Evolutionary conservation across 2,888 invertebrate genomes (phyloP).

Genomic region (Catocala sponsa): DNA sequence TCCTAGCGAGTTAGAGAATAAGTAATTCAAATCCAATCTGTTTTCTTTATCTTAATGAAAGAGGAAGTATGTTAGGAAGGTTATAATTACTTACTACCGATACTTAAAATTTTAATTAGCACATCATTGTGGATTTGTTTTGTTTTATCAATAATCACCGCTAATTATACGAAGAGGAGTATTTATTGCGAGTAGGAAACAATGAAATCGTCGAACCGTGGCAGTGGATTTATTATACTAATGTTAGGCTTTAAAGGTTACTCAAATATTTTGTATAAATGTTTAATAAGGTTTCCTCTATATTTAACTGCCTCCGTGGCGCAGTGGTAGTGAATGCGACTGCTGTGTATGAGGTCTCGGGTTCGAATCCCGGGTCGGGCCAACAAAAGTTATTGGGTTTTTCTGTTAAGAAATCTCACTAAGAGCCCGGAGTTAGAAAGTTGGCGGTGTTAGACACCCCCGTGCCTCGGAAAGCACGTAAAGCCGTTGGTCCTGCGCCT

Average conservation of each 20-base stretch:
- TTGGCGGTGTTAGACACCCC: too few species aligned
- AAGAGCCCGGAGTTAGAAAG: too few species aligned
- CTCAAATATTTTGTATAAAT: conserved; percentile 2
- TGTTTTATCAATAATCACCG: conserved; percentile 39
- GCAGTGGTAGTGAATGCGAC: too few species aligned
- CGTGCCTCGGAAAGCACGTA: too few species aligned
- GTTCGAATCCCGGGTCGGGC: too few species aligned
- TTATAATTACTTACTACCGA: not conserved
- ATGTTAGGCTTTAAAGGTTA: conserved; percentile 20
- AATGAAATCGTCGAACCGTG: conserved; percentile 36
- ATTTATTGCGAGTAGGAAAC: conserved; percentile 39
- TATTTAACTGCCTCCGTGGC: too few species aligned
- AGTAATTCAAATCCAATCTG: not conserved
- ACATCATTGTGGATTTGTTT: conserved; percentile 17
- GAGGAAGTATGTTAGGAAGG: conserved; percentile 4
- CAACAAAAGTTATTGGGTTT: too few species aligned
- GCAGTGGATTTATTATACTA: conserved; percentile 23
- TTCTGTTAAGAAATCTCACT: too few species aligned
- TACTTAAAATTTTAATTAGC: conserved; percentile 7
- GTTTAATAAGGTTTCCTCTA: not conserved
- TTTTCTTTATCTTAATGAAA: not conserved
- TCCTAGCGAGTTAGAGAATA: too few species aligned
- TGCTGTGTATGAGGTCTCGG: too few species aligned
- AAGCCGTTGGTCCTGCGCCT: too few species aligned
- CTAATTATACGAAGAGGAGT: conserved; percentile 38